A percentile compares a stretch with the other conserved stretches of the same genome.
Conservation (phyloP, 1,140 invertebrate genomes). For the Neodiprion virginianus region DNA sequence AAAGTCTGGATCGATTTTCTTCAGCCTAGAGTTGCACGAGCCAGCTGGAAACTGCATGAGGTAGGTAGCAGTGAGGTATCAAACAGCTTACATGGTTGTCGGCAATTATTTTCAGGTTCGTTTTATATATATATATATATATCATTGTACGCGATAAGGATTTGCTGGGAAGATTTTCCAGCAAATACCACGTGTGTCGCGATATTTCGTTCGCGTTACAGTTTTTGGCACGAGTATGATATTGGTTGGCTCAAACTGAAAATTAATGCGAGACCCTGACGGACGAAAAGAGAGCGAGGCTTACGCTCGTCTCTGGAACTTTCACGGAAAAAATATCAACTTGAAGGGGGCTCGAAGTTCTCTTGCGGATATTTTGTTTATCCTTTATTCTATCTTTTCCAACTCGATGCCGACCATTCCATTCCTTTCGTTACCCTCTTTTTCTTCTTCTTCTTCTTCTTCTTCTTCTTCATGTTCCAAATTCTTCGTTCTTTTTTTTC, state of each 20-base stretch:
- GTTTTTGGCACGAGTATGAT: no score
- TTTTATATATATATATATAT: no score
- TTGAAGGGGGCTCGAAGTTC: not conserved
- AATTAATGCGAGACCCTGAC: not conserved
- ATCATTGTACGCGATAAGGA: no score
- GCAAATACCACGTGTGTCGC: no score
- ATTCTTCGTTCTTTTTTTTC: no score
- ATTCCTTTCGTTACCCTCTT: not conserved
- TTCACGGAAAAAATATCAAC: not conserved
- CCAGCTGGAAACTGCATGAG: not conserved
- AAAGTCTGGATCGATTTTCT: slow-evolving; percentile 4
- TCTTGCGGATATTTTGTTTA: not conserved
- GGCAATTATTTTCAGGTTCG: no score
- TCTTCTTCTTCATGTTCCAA: no score
- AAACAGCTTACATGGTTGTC: no score
- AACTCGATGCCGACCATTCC: not conserved
- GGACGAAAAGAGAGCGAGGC: not conserved
- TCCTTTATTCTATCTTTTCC: not conserved
- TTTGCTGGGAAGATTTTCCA: no score
- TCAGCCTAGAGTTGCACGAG: not conserved
- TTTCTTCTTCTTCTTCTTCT: no score
- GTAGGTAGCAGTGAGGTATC: not conserved
- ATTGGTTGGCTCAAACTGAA: not conserved
- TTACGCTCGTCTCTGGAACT: slow-evolving; percentile 2
- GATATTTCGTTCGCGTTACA: no score